Base-by-base conservation (phyloP, 1,140 invertebrate species). In the Orchesella cincta region DNA sequence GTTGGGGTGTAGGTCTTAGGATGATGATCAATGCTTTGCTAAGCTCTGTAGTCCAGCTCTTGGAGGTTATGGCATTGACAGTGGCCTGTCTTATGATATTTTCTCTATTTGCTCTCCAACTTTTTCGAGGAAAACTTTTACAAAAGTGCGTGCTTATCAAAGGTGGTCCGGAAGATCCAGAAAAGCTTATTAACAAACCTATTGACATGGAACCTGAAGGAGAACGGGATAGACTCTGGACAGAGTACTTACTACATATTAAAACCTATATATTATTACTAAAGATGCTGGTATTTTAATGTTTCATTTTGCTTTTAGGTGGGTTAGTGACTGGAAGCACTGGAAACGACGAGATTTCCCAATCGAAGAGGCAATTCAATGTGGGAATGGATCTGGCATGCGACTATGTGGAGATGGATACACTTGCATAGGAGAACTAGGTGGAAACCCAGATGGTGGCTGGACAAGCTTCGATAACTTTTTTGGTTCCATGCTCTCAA, bases 71-170 rank as follows among this genome's bases (percentile, higher is more conserved):
- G 91, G 94, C 94, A 20, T 86, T 98, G 73, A 97, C 94, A 36
- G 92, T 96, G 81, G 97, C 97, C 87, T 96, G 94, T 84, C 86
- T 97, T 80, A 96, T 96, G 93, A 94, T 98, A 77, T 97, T 97
- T 86, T 94, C 96, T 14, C 87, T 97, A 35, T 95, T 97, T 84
- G 95, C 94, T 31, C 88, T 95, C 62, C 92, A 94, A 87, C 93
- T 95, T 23, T 95, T 94, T 85, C 94, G 94, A 91, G 93, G 93
- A 18, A 92, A 94, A 83, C 86, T 95, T 73, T 88, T 93, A 74
- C 94, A 95, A 84, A 95, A 95, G 85, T 96, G 93, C 84, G 93
- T 95, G 12, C 88, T 67, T 5, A 29, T 31, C 62, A 67, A 31
- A 29, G 62, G 54, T 57, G 54, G 78, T 8, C 23, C 39, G 46